Evolutionary conservation across 1,140 invertebrate genomes (phyloP).

Genomic region (Euwallacea fornicatus): DNA sequence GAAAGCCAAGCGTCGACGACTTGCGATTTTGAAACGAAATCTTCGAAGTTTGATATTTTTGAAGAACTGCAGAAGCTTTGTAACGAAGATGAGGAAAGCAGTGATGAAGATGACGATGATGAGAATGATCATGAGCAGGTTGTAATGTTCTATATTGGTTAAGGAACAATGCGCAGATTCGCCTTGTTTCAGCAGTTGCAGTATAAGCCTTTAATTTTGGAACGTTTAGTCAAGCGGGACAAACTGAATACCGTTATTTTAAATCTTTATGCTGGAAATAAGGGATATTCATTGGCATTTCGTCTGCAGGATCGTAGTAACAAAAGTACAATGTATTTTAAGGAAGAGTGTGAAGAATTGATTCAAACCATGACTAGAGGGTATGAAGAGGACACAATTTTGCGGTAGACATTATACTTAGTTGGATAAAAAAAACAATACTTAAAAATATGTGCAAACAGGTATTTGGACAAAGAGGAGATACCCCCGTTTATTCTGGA

Average conservation of each 20-base stretch:
- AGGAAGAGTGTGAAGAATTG: conserved; percentile 61
- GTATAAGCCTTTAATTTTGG: conserved; percentile 74
- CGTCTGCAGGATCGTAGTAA: conserved; percentile 41
- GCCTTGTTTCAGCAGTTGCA: conserved; percentile 61
- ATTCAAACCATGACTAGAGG: conserved; percentile 75
- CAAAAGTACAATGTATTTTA: conserved; percentile 50
- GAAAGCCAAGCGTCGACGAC: conserved; percentile 36
- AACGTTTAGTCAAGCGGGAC: conserved; percentile 81
- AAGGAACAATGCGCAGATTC: background rate
- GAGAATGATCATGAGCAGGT: conserved; percentile 5
- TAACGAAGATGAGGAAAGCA: conserved; percentile 44
- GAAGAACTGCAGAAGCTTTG: conserved; percentile 48
- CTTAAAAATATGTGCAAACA: conserved; percentile 38
- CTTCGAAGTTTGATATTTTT: conserved; percentile 43
- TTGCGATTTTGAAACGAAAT: conserved; percentile 27
- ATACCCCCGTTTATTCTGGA: conserved; percentile 84
- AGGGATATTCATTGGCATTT: conserved; percentile 82
- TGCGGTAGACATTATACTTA: conserved; percentile 47
- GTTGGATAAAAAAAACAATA: too few species aligned
- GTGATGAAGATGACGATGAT: conserved; percentile 14
- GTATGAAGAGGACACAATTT: conserved; percentile 74
- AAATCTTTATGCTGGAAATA: conserved; percentile 88
- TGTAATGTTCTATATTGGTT: background rate
- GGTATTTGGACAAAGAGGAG: conserved; percentile 82
- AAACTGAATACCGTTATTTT: conserved; percentile 85